phyloP scores from a whole-genome alignment of 2,797 vertebrate genomes.

The Dipus sagitta region DNA sequence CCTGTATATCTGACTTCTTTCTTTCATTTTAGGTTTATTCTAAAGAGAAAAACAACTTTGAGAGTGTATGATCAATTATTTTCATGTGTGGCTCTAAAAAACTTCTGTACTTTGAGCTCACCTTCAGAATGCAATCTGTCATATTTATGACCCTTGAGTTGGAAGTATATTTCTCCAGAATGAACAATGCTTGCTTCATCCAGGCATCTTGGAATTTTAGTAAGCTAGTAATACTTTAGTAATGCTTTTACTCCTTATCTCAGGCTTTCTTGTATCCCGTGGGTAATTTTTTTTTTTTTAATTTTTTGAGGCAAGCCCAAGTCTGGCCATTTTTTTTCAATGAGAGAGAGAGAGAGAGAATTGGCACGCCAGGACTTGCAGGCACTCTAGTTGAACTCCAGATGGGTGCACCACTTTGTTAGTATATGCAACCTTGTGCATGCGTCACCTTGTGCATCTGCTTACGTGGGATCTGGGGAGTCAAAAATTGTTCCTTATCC shows the following conservation, averaged over 20 bases:
- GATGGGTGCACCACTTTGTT: too few relatives aligned
- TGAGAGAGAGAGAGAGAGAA: too few relatives aligned
- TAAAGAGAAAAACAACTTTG: background rate
- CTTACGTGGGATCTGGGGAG: too few relatives aligned
- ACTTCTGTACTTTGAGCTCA: slow-evolving; percentile 14
- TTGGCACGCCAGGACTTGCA: too few relatives aligned
- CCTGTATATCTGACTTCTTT: background rate
- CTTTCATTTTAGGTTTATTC: slow-evolving; percentile 36
- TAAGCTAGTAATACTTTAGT: background rate
- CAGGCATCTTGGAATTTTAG: background rate
- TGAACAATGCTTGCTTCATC: background rate
- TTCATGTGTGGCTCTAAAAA: background rate
- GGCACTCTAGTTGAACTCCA: too few relatives aligned
- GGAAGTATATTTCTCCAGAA: background rate
- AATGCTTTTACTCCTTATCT: background rate
- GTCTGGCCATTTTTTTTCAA: too few relatives aligned
- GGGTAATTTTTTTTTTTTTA: too few relatives aligned
- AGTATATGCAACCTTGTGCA: too few relatives aligned
- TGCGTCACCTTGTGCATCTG: too few relatives aligned
- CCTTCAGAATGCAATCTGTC: background rate
- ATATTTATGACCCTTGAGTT: background rate
- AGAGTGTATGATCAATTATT: background rate
- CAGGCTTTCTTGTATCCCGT: background rate
- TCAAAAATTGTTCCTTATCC: too few relatives aligned
- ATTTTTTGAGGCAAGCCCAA: background rate